Evolutionary conservation across 2,888 invertebrate species (phyloP).

Genomic region (Erannis defoliaria): DNA sequence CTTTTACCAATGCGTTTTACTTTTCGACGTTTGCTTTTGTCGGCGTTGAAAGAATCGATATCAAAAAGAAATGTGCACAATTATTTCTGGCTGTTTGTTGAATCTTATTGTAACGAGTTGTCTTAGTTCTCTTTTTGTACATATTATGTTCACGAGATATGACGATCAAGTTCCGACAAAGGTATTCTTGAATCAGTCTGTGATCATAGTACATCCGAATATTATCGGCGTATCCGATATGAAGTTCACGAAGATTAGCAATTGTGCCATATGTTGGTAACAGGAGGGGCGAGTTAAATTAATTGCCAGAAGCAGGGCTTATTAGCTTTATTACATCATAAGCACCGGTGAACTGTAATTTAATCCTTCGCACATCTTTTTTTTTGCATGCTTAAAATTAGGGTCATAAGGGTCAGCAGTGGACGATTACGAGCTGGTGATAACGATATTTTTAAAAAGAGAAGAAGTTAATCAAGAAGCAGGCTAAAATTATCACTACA

Average conservation of each 20-base stretch:
- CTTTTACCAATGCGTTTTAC: slow-evolving; percentile 42
- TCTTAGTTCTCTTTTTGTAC: not conserved
- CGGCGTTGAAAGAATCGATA: slow-evolving; percentile 44
- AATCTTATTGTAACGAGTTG: not conserved
- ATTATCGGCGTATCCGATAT: slow-evolving; percentile 48
- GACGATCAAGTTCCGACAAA: not conserved
- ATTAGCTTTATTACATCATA: slow-evolving; percentile 71
- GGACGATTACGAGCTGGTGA: no score
- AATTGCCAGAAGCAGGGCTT: slow-evolving; percentile 63
- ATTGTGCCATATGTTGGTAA: slow-evolving; percentile 71
- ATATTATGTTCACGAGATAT: not conserved
- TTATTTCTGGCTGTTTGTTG: not conserved
- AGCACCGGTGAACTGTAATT: slow-evolving; percentile 68
- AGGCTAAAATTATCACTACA: no score
- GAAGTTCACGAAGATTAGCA: slow-evolving; percentile 59
- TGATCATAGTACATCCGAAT: slow-evolving; percentile 7
- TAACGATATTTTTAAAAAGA: no score
- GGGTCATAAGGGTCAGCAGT: no score
- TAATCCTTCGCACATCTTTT: slow-evolving; percentile 59
- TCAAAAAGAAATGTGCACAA: slow-evolving; percentile 4
- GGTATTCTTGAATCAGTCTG: not conserved
- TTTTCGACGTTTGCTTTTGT: slow-evolving; percentile 46
- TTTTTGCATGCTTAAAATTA: slow-evolving; percentile 49
- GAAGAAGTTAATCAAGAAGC: no score
- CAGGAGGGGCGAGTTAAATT: slow-evolving; percentile 68